Percentiles rank a stretch among this genome's conserved stretches.
phyloP scores from a whole-genome alignment of 2,888 invertebrate genomes.

The Ophion costatus region DNA sequence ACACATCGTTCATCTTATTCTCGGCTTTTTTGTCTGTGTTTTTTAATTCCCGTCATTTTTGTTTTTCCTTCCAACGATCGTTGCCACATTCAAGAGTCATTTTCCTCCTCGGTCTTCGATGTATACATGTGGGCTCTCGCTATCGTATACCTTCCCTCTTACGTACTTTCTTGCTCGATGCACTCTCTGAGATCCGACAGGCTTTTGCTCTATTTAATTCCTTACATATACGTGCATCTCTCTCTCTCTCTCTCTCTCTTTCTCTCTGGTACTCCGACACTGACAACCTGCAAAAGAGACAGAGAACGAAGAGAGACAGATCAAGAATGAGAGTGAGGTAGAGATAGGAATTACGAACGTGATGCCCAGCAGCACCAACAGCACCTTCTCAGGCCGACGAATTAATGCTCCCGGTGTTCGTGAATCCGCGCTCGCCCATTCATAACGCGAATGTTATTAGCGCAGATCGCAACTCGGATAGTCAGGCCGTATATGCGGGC shows the following conservation, averaged over 20 bases:
- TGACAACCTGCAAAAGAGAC: conserved; percentile 7
- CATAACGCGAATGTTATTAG: conserved; percentile 81
- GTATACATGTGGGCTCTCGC: conserved; percentile 12
- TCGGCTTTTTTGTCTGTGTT: conserved; percentile 42
- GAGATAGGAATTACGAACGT: conserved; percentile 30
- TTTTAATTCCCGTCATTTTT: conserved; percentile 8
- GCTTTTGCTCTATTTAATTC: conserved; percentile 63
- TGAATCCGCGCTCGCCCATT: conserved; percentile 77
- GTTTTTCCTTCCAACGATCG: conserved; percentile 14
- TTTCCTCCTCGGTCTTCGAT: conserved; percentile 50
- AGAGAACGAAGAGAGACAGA: neutral
- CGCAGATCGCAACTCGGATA: conserved; percentile 79
- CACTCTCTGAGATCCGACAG: conserved; percentile 39
- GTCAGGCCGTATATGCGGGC: conserved; percentile 65
- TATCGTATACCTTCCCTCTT: conserved; percentile 26
- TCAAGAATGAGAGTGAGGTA: neutral
- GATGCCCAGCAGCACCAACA: conserved; percentile 52
- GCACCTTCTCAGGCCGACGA: conserved; percentile 70
- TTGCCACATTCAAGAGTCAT: conserved; percentile 46
- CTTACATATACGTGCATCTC: conserved; percentile 7
- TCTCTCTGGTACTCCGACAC: conserved; percentile 3
- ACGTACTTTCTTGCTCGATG: conserved; percentile 49
- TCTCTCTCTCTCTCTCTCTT: conserved; percentile 31
- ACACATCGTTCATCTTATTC: conserved; percentile 63
- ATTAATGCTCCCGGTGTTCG: conserved; percentile 79